Percentiles rank a stretch among this genome's conserved stretches.
These are phyloP conservation scores for Formica exsecta DNA, from an alignment of 1,140 invertebrate species.

Conservation along the genomic window DNA sequence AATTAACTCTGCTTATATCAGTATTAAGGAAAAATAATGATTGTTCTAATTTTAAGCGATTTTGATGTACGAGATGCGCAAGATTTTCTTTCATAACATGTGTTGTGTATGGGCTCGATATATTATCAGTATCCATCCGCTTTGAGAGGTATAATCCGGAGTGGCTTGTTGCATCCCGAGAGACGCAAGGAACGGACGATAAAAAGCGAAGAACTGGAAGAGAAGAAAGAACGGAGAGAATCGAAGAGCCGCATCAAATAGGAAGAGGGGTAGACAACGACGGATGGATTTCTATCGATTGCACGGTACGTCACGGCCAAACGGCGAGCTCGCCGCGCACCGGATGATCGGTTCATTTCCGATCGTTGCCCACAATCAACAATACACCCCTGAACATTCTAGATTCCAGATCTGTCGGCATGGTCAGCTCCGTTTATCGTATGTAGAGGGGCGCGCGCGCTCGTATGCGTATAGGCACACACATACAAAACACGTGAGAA, in stretches of 20 bases:
- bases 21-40: background rate
- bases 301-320: constrained; percentile 63
- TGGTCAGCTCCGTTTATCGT: constrained; percentile 56
- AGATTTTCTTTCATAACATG: background rate
- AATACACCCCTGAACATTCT: constrained; percentile 68
- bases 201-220: background rate
- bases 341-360: constrained; percentile 78
- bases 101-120: background rate
- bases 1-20: background rate
- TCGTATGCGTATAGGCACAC: too few relatives aligned
- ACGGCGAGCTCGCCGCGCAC: constrained; percentile 29
- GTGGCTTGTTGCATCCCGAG: background rate
- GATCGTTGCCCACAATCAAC: constrained; percentile 72
- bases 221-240: background rate
- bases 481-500: background rate
- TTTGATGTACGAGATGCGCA: background rate
- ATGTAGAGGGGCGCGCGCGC: background rate
- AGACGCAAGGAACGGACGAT: background rate
- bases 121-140: background rate
- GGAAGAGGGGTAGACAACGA: constrained; percentile 18
- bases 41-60: background rate
- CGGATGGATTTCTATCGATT: constrained; percentile 61
- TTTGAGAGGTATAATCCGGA: background rate
- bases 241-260: background rate
- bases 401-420: constrained; percentile 65